phyloP scores from a whole-genome alignment of 2,888 invertebrate genomes.

The Cecidostiba fungosa region DNA sequence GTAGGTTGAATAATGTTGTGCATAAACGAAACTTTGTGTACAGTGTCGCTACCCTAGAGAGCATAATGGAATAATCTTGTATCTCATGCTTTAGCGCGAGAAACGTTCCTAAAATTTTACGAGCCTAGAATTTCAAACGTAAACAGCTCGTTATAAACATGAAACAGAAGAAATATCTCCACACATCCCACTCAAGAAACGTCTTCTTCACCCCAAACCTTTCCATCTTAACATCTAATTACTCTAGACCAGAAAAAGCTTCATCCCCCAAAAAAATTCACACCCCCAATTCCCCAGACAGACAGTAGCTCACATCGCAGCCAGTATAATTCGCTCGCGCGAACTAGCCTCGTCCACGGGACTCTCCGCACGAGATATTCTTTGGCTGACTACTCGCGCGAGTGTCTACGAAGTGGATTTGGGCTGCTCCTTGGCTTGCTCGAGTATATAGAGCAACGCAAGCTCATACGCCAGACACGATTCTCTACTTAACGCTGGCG shows the following conservation, averaged over 20 bases:
- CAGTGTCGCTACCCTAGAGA: neutral
- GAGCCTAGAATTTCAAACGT: neutral
- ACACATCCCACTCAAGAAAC: too few species aligned
- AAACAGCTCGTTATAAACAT: too few species aligned
- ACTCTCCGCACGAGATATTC: neutral
- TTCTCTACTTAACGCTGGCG: slow-evolving; percentile 77
- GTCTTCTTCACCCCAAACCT: neutral
- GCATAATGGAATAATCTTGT: slow-evolving; percentile 15
- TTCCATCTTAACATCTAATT: neutral
- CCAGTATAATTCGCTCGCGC: neutral
- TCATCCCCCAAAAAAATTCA: neutral
- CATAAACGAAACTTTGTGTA: neutral
- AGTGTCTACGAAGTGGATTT: slow-evolving; percentile 10
- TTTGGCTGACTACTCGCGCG: neutral
- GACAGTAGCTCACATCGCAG: neutral
- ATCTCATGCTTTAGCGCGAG: neutral
- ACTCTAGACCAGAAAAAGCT: neutral
- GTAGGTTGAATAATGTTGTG: neutral
- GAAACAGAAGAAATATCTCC: too few species aligned
- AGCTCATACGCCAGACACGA: slow-evolving; percentile 76
- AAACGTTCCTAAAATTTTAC: neutral
- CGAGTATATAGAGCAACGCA: neutral
- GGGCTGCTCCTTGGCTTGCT: slow-evolving; percentile 26
- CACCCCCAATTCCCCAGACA: neutral
- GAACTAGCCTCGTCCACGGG: neutral